A percentile compares a stretch with the other conserved stretches of the same genome.
These are phyloP conservation scores for Acleris cristana DNA, from an alignment of 2,888 invertebrate genomes.

Conservation along the genomic window DNA sequence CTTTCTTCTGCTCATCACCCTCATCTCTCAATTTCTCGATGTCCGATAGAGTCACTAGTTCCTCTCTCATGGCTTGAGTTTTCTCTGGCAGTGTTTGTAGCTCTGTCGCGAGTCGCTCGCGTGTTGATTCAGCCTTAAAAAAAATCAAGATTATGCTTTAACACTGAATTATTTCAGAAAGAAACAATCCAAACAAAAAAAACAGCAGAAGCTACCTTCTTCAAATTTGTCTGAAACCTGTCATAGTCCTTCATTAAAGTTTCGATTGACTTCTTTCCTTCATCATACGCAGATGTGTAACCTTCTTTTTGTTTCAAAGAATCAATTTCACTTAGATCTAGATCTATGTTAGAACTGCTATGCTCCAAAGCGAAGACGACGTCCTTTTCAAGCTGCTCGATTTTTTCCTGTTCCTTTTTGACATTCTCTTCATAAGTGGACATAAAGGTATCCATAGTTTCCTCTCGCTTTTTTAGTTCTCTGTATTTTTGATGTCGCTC, in stretches of 20 bases:
- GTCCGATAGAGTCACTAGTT: constrained; percentile 85
- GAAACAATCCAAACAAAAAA: background rate
- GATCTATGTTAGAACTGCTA: constrained; percentile 86
- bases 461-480: constrained; percentile 91
- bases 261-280: constrained; percentile 78
- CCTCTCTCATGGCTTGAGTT: constrained; percentile 86
- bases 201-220: constrained; percentile 68
- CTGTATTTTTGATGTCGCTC: constrained; percentile 91
- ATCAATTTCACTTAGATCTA: constrained; percentile 84
- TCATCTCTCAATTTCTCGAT: constrained; percentile 83
- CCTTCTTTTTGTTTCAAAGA: constrained; percentile 76
- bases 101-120: constrained; percentile 79
- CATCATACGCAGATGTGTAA: constrained; percentile 70
- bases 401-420: constrained; percentile 85
- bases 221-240: constrained; percentile 85
- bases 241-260: constrained; percentile 76
- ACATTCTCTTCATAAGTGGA: constrained; percentile 85
- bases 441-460: constrained; percentile 91
- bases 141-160: constrained; percentile 13
- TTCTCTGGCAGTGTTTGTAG: constrained; percentile 88
- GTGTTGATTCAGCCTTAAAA: constrained; percentile 72
- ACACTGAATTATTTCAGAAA: background rate
- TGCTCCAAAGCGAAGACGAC: constrained; percentile 86
- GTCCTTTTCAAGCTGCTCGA: constrained; percentile 85
- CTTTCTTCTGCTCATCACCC: constrained; percentile 81